Base-by-base conservation (phyloP, 2,797 vertebrate species). In the Acanthornis magna region DNA sequence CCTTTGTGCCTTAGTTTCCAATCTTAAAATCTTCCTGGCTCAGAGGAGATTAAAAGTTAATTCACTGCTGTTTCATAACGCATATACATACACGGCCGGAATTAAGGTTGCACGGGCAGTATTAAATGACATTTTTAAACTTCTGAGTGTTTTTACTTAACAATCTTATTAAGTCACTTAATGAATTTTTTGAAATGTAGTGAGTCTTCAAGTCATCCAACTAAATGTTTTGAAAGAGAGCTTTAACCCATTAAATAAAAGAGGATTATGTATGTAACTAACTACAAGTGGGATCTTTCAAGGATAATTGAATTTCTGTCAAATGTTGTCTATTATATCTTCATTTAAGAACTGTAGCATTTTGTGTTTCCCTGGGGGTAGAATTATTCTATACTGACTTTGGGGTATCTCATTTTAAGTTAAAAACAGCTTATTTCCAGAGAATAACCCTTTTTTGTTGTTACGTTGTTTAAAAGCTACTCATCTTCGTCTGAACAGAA, bases 1-100 rank as follows among this genome's bases (percentile, higher is more conserved):
- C 87, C 89, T 95, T 91, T 94, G 85, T 94, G 93, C 83, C 67
- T 88, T 88, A 32, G 74, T 91, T 95, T 91, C 67, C 93, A 94
- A 85, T 95, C 88, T 88, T 91, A 88, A 92, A 95, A 90, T 96
- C 89, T 91, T 89, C 76, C 79, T 85, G 74, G 93, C 89, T 94
- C 74, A 74, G 84, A 95, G 74, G 85, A 96, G 94, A 95, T 94
- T 96, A 93, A 95, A 96, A 94, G 93, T 96, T 93, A 96, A 94
- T 96, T 96, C 82, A 45, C 27, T 81, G 63, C 57, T 93, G 78
- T 94, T 95, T 96, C 85, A 40, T 88, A 93, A 72, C 12, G 26
- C 42, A 29, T 77, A 85, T 50, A 63, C 48, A 57, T 40, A 79
- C 65, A 54, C 2, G 5, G 34, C 58, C 2, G 2, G 89, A 93